Conservation (phyloP, 2,113 vertebrate species). For the Pandion haliaetus region DNA sequence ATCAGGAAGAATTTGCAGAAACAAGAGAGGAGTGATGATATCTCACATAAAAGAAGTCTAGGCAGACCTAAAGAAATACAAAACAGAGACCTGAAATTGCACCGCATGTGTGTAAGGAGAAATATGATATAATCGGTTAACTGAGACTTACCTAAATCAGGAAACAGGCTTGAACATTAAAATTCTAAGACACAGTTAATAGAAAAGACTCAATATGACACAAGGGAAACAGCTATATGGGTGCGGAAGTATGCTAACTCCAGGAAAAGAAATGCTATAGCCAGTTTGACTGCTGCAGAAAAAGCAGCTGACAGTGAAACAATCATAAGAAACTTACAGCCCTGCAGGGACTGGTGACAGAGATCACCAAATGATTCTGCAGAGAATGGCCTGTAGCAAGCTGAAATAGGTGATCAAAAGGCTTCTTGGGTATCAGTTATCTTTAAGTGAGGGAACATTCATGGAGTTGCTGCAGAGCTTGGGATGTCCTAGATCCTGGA, state of each 20-base stretch:
- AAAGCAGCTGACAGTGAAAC: slow-evolving; percentile 50
- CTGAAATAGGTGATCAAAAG: neutral
- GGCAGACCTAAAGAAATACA: slow-evolving; percentile 45
- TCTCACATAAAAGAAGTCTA: slow-evolving; percentile 13
- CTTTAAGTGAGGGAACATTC: neutral
- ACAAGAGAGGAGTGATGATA: neutral
- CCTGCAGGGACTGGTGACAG: slow-evolving; percentile 30
- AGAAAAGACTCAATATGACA: slow-evolving; percentile 73
- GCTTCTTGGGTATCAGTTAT: neutral
- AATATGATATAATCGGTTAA: slow-evolving; percentile 75
- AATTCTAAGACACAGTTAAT: slow-evolving; percentile 70
- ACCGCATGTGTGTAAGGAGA: slow-evolving; percentile 48
- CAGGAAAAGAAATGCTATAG: slow-evolving; percentile 43
- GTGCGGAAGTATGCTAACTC: slow-evolving; percentile 26
- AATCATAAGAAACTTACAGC: slow-evolving; percentile 44
- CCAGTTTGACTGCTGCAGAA: slow-evolving; percentile 25
- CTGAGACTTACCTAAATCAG: slow-evolving; percentile 66
- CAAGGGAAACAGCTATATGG: slow-evolving; percentile 60
- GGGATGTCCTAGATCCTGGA: neutral
- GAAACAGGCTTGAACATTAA: slow-evolving; percentile 78
- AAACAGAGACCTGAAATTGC: slow-evolving; percentile 54
- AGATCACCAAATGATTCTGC: slow-evolving; percentile 35
- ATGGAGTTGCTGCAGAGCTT: neutral
- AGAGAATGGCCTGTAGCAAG: slow-evolving; percentile 1
- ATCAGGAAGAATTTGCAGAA: neutral